Percentiles rank a stretch among this genome's conserved stretches.
phyloP scores from a whole-genome alignment of 1,140 invertebrate species.

The Drosophila triauraria region DNA sequence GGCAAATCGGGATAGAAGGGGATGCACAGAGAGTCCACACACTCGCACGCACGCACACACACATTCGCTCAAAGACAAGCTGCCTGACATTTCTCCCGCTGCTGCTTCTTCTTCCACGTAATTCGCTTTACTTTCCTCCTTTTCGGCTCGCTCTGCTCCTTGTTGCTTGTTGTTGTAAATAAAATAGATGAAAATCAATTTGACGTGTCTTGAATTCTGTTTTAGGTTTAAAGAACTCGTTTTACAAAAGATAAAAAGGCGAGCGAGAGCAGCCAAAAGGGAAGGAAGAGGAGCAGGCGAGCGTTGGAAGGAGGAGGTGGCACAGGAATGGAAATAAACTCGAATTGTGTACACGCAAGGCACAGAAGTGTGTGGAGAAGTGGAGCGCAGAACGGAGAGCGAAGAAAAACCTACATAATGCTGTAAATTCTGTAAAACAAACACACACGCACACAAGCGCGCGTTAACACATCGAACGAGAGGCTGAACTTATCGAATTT shows the following conservation, averaged over 20 bases:
- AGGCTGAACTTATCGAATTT: slow-evolving; percentile 42
- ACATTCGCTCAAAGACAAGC: slow-evolving; percentile 29
- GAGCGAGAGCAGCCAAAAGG: slow-evolving; percentile 28
- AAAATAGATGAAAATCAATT: slow-evolving; percentile 83
- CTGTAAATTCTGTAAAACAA: slow-evolving; percentile 28
- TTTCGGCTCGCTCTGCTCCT: slow-evolving; percentile 18
- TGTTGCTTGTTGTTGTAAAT: slow-evolving; percentile 60
- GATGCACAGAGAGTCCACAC: slow-evolving; percentile 23
- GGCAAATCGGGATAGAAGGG: slow-evolving; percentile 28
- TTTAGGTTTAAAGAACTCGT: slow-evolving; percentile 80
- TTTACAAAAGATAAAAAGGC: slow-evolving; percentile 64
- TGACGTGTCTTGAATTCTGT: slow-evolving; percentile 80
- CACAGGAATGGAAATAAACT: slow-evolving; percentile 63
- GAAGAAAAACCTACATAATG: slow-evolving; percentile 23
- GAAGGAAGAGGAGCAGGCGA: slow-evolving; percentile 15
- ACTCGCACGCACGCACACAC: background rate
- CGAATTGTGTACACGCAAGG: slow-evolving; percentile 46
- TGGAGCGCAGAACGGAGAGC: slow-evolving; percentile 16
- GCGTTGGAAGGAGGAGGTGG: slow-evolving; percentile 7
- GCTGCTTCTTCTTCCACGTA: slow-evolving; percentile 46
- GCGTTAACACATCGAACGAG: slow-evolving; percentile 7
- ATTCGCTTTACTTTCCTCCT: slow-evolving; percentile 51
- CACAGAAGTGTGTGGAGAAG: slow-evolving; percentile 2
- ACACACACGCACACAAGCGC: slow-evolving; percentile 1
- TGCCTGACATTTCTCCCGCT: slow-evolving; percentile 62